Evolutionary conservation across 1,140 invertebrate species (phyloP), one percentile per base, ranked within the genome.

Genomic region (Leptonema lineaticorne): DNA sequence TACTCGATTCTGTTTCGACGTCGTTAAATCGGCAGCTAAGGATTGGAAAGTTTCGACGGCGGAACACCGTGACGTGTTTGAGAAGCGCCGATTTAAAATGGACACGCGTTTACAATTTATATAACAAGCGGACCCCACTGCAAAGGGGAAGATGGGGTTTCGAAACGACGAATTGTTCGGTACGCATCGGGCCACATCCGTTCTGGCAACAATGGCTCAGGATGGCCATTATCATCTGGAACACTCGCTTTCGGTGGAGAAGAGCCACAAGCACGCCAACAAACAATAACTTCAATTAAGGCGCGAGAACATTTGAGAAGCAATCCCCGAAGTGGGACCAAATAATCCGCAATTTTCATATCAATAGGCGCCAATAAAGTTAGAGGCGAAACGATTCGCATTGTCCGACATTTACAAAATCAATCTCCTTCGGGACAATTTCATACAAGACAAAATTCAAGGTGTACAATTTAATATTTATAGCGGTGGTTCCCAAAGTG

Each of bases 241-340:
- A 22, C 9, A 26, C 22, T 26, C 50, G 50, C 20, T 26, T 26
- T 26, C 5, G 20, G 24, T 9, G 20, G 7, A 4, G 4, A 16
- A 6, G 46, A 24, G 30, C n/a, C n/a, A n/a, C n/a, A n/a, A n/a
- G 37, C 37, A 41, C 37, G 16, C 37, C 37, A 16, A 41, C 50
- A 53, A 26, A 53, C 50, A 53, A 53, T 53, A 53, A 53, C 50
- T 53, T 53, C 50, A 53, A 53, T 53, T 53, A 53, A 53, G 50
- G 27, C 50, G 18, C 22, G 50, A 53, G 9, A 53, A 53, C 50
- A 22, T 53, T 53, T 53, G 22, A 53, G 50, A 53, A 53, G 50
- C 50, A 1, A 26, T 20, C 3, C 16, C 41, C 20, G 30, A 33
- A 33, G 11, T 33, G 30, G 5, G 30, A 33, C 30, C 5, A 33